These are phyloP conservation scores for Pachyseris speciosa DNA, from an alignment of 64 coral and sea anemone species.

Conservation along the genomic window DNA sequence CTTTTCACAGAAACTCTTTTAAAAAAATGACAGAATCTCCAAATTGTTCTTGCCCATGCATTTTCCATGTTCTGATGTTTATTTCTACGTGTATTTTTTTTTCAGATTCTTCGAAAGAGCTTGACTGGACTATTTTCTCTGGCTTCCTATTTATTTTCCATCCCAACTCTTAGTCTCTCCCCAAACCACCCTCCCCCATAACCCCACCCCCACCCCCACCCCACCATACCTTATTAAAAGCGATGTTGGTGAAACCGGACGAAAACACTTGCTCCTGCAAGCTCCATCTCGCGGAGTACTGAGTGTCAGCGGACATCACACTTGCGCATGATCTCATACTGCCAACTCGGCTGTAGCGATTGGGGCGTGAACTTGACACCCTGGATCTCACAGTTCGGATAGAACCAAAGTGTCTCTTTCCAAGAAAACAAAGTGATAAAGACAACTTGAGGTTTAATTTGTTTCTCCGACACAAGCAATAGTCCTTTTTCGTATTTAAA, in stretches of 20 bases:
- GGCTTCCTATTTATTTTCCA: too few relatives aligned
- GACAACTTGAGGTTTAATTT: too few relatives aligned
- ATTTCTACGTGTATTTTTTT: too few relatives aligned
- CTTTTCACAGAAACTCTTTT: too few relatives aligned
- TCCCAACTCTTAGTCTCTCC: not conserved
- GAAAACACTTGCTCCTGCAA: constrained; percentile 83
- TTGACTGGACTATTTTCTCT: too few relatives aligned
- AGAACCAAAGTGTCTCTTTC: not conserved
- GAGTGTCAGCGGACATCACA: constrained; percentile 57
- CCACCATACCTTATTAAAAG: constrained; percentile 75
- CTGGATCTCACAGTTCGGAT: not conserved
- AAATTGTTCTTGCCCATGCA: too few relatives aligned
- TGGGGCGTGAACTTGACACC: not conserved
- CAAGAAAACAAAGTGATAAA: not conserved
- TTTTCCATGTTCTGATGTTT: too few relatives aligned
- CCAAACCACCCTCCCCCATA: not conserved
- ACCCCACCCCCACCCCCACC: not conserved
- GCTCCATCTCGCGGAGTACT: constrained; percentile 80
- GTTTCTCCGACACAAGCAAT: too few relatives aligned
- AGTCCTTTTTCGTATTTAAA: too few relatives aligned
- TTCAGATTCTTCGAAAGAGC: too few relatives aligned
- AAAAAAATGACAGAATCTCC: too few relatives aligned
- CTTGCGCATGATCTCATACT: constrained; percentile 17
- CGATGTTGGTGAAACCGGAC: constrained; percentile 73
- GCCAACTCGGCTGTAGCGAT: not conserved